Evolutionary conservation across 2,888 invertebrate species (phyloP).

Genomic region (Phaonia tiefii): DNA sequence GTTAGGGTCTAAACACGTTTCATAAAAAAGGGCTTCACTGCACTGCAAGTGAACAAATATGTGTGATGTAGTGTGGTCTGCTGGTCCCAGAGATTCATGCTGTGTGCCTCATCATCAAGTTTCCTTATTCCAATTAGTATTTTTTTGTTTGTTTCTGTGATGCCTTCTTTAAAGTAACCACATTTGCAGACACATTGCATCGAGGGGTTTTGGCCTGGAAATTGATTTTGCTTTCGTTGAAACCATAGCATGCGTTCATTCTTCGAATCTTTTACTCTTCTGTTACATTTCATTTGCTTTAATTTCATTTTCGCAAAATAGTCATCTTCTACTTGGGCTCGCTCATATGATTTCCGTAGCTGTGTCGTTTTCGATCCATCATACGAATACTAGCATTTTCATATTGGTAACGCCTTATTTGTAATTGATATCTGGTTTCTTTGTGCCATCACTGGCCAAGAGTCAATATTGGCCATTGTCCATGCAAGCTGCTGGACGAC

Average conservation of each 20-base stretch:
- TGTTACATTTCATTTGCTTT: conserved; percentile 15
- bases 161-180: conserved; percentile 42
- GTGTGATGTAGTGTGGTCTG: neutral
- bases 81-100: conserved; percentile 43
- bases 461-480: conserved; percentile 30
- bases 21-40: conserved; percentile 48
- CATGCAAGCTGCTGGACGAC: neutral
- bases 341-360: conserved; percentile 44
- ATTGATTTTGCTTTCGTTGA: conserved; percentile 14
- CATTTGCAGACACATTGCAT: conserved; percentile 51
- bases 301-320: conserved; percentile 36
- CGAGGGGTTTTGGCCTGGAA: neutral
- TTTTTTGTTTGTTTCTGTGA: neutral
- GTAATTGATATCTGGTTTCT: conserved; percentile 60
- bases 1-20: neutral
- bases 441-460: neutral
- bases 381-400: too few species aligned
- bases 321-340: conserved; percentile 22
- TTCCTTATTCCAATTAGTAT: conserved; percentile 41
- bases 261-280: neutral
- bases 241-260: neutral
- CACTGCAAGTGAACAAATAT: neutral
- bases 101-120: conserved; percentile 56
- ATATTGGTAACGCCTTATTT: conserved; percentile 64
- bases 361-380: conserved; percentile 25